Evolutionary conservation across 2,888 invertebrate genomes (phyloP).

Genomic region (Drosophila koepferae): DNA sequence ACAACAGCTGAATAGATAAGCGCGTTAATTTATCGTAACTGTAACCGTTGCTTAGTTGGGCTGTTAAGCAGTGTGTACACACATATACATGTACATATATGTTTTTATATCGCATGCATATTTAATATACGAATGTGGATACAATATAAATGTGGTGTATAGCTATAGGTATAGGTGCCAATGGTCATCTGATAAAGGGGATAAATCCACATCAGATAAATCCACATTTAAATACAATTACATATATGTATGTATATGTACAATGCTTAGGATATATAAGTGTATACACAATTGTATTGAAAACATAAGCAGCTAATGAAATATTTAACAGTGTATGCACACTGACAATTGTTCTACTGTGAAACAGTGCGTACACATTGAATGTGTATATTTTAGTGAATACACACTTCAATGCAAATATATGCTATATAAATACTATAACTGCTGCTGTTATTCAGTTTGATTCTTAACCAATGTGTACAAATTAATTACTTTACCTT

Average conservation of each 20-base stretch:
- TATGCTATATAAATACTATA: neutral
- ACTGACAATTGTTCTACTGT: neutral
- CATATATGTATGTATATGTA: too few relatives aligned
- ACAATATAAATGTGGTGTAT: neutral
- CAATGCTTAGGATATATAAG: neutral
- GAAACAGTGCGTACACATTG: neutral
- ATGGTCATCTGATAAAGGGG: neutral
- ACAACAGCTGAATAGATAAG: conserved; percentile 75
- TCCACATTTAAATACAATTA: neutral
- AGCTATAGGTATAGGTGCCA: neutral
- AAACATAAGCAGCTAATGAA: neutral
- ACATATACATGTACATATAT: conserved; percentile 10
- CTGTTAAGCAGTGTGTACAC: conserved; percentile 25
- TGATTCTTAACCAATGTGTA: neutral
- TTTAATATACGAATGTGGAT: neutral
- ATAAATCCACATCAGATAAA: neutral
- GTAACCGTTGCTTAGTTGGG: conserved; percentile 23
- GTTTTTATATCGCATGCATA: conserved; percentile 10
- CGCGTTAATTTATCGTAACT: conserved; percentile 69
- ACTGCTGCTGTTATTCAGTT: neutral
- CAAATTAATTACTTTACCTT: too few relatives aligned
- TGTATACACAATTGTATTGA: neutral
- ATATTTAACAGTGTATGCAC: neutral
- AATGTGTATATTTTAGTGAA: neutral
- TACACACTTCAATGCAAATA: neutral